Conservation (phyloP, 2,888 invertebrate species). For the Callyntrura guangdongensis region DNA sequence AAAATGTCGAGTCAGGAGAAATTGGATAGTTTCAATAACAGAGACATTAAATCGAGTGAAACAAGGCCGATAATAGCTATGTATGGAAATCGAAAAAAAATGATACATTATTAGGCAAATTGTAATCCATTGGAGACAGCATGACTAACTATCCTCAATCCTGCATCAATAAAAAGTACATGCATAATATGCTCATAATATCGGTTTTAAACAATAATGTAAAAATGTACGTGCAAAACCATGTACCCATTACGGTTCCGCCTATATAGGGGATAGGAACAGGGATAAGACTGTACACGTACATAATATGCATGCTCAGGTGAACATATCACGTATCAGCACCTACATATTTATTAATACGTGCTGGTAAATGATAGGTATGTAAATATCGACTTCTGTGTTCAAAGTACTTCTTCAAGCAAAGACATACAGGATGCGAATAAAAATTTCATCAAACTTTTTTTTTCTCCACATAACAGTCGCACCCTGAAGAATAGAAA, state of each 20-base stretch:
- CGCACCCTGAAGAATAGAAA: constrained; percentile 3
- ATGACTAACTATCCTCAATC: constrained; percentile 38
- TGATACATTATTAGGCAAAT: constrained; percentile 65
- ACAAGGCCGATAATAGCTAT: constrained; percentile 77
- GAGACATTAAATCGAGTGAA: constrained; percentile 76
- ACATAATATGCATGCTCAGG: not conserved
- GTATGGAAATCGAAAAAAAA: constrained; percentile 54
- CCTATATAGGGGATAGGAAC: not conserved
- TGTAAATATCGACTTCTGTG: constrained; percentile 14
- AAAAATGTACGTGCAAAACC: not conserved
- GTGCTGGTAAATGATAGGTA: constrained; percentile 27
- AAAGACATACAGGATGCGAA: constrained; percentile 21
- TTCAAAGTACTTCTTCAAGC: constrained; percentile 18
- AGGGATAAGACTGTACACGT: not conserved
- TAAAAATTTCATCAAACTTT: constrained; percentile 37
- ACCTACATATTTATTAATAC: constrained; percentile 22
- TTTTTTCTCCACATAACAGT: constrained; percentile 3
- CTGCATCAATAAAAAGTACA: constrained; percentile 53
- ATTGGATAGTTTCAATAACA: constrained; percentile 74
- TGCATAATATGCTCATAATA: constrained; percentile 8
- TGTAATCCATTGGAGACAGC: constrained; percentile 59
- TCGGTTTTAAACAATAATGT: not conserved
- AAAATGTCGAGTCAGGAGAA: constrained; percentile 75
- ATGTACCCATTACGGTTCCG: not conserved
- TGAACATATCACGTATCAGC: not conserved